Conservation (phyloP, 2,113 vertebrate species). For the Heloderma charlesbogerti region DNA sequence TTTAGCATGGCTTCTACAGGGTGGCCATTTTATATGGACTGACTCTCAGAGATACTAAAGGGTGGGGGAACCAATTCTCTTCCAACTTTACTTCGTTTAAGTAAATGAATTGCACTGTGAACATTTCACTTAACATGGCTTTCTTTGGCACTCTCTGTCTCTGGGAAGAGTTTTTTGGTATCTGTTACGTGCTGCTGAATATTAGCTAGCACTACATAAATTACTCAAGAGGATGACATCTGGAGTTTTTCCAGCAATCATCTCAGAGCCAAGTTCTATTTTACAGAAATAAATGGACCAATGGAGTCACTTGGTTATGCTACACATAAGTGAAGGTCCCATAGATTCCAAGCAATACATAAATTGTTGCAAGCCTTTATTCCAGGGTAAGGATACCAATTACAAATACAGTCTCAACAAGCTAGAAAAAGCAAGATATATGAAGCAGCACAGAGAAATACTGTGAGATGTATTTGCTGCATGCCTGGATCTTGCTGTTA, state of each 20-base stretch:
- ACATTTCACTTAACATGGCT: slow-evolving; percentile 5
- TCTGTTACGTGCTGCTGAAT: slow-evolving; percentile 54
- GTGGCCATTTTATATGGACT: not conserved
- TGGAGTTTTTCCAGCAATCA: slow-evolving; percentile 35
- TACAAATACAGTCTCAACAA: not conserved
- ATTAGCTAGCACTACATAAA: slow-evolving; percentile 44
- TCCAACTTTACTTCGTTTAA: slow-evolving; percentile 3
- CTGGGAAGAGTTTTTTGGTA: slow-evolving; percentile 13
- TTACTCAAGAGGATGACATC: slow-evolving; percentile 28
- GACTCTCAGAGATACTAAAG: not conserved
- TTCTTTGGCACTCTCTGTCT: slow-evolving; percentile 12
- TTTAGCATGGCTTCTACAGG: not conserved
- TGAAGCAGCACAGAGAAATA: not conserved
- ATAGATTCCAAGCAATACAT: not conserved
- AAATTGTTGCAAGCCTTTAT: slow-evolving; percentile 12
- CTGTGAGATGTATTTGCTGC: not conserved
- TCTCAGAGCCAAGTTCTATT: slow-evolving; percentile 52
- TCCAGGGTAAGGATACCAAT: not conserved
- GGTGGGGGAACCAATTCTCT: not conserved
- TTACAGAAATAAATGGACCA: slow-evolving; percentile 21
- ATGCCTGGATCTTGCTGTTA: not conserved
- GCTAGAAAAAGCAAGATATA: not conserved
- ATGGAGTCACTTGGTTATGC: slow-evolving; percentile 29
- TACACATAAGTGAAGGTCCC: slow-evolving; percentile 7
- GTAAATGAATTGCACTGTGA: not conserved